Base-by-base conservation (phyloP, 2,888 invertebrate species). In the Papilio demoleus region DNA sequence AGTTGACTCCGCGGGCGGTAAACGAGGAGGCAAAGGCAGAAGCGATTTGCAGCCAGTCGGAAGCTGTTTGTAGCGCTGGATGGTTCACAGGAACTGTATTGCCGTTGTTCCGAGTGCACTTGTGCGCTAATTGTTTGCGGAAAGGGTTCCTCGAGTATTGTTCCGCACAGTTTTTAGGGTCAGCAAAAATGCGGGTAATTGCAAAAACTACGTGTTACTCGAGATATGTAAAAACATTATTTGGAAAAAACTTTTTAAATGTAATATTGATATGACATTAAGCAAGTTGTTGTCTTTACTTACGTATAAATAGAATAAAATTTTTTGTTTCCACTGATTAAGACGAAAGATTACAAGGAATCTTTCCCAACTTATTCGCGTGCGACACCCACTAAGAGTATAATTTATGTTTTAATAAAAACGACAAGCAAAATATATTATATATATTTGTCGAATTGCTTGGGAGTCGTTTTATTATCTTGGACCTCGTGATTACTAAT, bases 111-210 rank as follows among this genome's bases (percentile, higher is more conserved):
- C 73, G 75, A 70, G 90, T 78, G 87, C 88, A 85, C 91, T 92
- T 82, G 84, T 79, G 81, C 90, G 85, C 86, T 91, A 92, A 92
- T 92, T 92, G 92, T 92, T 90, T 89, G 90, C 90, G 85, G 92
- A 89, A 90, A 90, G 92, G 92, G 92, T 90, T 88, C 82, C 79
- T 86, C 80, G 78, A 90, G 88, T 88, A 91, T 91, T 90, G 90
- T 90, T 87, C 77, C 78, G 73, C 74, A 77, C 79, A 86, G 77
- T 86, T 86, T 81, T 78, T 82, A 91, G 76, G 81, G 89, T 87
- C 82, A 78, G 86, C 69, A 83, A 75, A 77, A 75, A 71, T 40
- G n/a, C 31, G 31, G 12, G 24, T 45, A 45, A 63, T 66, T 63
- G 63, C 58, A 62, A 40, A 45, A 70, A 19, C 11, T 45, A 45